Conservation (phyloP, 2,113 vertebrate species). For the Alosa alosa region DNA sequence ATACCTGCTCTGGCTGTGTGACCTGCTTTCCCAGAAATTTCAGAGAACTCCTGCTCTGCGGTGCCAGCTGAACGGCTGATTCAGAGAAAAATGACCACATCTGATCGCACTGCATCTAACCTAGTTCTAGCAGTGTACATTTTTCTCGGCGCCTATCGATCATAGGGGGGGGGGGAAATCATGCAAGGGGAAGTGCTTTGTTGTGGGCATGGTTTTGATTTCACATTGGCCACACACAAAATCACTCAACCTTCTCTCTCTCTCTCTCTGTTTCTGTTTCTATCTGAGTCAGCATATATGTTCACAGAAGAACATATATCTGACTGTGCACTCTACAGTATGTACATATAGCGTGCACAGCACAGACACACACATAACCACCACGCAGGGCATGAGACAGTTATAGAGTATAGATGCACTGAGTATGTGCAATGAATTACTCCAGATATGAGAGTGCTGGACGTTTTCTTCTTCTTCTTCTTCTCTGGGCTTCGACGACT, state of each 20-base stretch:
- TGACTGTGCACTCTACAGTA: too few species aligned
- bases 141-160: background rate
- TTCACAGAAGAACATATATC: background rate
- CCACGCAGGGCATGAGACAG: background rate
- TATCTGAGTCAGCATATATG: constrained; percentile 10
- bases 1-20: constrained; percentile 27
- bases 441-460: background rate
- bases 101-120: background rate
- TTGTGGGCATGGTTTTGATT: background rate
- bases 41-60: background rate
- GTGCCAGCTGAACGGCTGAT: background rate
- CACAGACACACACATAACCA: background rate
- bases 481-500: constrained; percentile 46
- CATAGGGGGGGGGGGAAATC: background rate
- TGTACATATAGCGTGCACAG: background rate
- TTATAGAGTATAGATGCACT: background rate
- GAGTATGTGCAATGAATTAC: background rate
- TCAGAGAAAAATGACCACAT: background rate
- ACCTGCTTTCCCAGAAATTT: constrained; percentile 25
- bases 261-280: background rate
- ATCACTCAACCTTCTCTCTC: background rate
- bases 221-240: background rate
- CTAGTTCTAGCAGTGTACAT: background rate
- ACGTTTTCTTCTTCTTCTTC: constrained; percentile 1
- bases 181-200: background rate